Conservation (phyloP, 2,797 vertebrate genomes). For the Melanotaenia pygmaea region DNA sequence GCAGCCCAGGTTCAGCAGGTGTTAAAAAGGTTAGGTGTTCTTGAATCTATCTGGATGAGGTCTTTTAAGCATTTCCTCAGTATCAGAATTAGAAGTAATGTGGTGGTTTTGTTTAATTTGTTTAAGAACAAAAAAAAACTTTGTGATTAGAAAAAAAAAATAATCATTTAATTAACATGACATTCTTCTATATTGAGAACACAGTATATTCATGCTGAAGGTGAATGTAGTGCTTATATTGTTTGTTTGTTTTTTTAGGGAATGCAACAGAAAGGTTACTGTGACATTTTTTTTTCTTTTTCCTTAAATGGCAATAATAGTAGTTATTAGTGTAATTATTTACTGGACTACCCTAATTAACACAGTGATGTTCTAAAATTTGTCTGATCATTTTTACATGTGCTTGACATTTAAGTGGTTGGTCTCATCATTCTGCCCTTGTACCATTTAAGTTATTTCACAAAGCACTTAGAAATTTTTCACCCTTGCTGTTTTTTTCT, state of each 20-base stretch:
- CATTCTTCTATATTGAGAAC: slow-evolving; percentile 42
- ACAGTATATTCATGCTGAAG: slow-evolving; percentile 34
- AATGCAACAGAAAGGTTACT: slow-evolving; percentile 10
- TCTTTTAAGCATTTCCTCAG: background rate
- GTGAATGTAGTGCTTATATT: slow-evolving; percentile 1
- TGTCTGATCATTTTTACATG: background rate
- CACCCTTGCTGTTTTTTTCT: background rate
- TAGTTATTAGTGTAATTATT: slow-evolving; percentile 1
- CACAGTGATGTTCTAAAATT: background rate
- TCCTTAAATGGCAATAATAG: slow-evolving; percentile 19
- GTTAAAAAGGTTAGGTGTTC: slow-evolving; percentile 30
- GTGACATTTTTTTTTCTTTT: slow-evolving; percentile 7
- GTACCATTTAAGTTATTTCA: background rate
- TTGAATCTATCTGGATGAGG: slow-evolving; percentile 26
- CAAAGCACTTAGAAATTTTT: background rate
- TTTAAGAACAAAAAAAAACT: slow-evolving; percentile 41
- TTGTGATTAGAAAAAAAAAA: slow-evolving; percentile 50
- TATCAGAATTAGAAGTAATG: slow-evolving; percentile 25
- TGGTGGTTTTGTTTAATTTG: slow-evolving; percentile 32
- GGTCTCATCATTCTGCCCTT: background rate
- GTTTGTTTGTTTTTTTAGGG: slow-evolving; percentile 25
- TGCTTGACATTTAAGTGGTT: background rate
- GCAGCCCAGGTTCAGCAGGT: slow-evolving; percentile 44
- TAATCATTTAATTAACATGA: slow-evolving; percentile 41
- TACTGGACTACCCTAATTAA: slow-evolving; percentile 7